Percentiles rank a stretch among this genome's conserved stretches.
phyloP scores from a whole-genome alignment of 2,888 invertebrate genomes.

The Stegana nigrithorax region DNA sequence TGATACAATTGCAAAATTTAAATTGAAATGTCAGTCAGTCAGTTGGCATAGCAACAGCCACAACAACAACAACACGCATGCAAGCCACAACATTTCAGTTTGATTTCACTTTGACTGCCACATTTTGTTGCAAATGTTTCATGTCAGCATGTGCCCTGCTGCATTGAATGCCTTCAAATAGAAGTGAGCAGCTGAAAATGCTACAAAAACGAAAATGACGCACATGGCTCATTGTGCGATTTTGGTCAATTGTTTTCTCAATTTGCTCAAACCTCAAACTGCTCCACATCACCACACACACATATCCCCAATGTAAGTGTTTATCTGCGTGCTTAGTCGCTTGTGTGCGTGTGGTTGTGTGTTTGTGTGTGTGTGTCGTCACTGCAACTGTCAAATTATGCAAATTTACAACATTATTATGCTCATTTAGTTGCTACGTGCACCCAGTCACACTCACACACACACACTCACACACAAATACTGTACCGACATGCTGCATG shows the following conservation, averaged over 20 bases:
- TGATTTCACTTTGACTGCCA: not conserved
- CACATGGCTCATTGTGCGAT: not conserved
- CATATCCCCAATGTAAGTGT: not conserved
- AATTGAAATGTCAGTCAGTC: not conserved
- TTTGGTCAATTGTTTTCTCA: conserved; percentile 1
- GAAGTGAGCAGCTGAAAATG: too few species aligned
- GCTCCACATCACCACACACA: not conserved
- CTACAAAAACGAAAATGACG: too few species aligned
- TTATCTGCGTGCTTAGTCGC: not conserved
- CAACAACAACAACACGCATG: too few species aligned
- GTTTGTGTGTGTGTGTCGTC: not conserved
- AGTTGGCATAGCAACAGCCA: not conserved
- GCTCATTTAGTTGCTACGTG: conserved; percentile 40
- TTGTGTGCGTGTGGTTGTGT: not conserved
- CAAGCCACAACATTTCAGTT: not conserved
- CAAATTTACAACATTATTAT: conserved; percentile 59
- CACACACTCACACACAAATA: not conserved
- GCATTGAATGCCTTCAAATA: too few species aligned
- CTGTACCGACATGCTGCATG: not conserved
- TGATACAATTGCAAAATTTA: not conserved
- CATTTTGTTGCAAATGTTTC: too few species aligned
- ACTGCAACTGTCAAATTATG: conserved; percentile 50
- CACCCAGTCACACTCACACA: not conserved
- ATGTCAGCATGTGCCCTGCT: too few species aligned
- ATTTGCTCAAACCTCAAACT: too few species aligned